Percentiles rank a stretch among this genome's conserved stretches.
Evolutionary conservation across 2,888 invertebrate genomes (phyloP).

Genomic region (Agonopterix subpropinquella): DNA sequence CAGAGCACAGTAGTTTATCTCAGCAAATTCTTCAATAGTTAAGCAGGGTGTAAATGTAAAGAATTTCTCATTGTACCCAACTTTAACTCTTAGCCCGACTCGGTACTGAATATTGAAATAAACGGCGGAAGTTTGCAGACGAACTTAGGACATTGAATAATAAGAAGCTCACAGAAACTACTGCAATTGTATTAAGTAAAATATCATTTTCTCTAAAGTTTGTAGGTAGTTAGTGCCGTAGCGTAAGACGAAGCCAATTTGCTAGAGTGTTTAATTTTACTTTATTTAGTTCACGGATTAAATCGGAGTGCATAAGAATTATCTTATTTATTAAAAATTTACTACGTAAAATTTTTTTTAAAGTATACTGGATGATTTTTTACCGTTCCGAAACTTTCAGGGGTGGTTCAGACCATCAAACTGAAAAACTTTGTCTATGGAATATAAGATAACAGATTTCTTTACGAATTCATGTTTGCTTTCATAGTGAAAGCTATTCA

Average conservation of each 20-base stretch:
- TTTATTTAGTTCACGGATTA: constrained; percentile 1
- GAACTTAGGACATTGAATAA: constrained; percentile 53
- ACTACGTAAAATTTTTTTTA: neutral
- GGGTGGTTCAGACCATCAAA: too few species aligned
- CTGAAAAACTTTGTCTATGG: too few species aligned
- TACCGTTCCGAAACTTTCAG: too few species aligned
- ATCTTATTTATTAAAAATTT: neutral
- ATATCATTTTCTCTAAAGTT: constrained; percentile 32
- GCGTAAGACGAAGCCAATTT: constrained; percentile 16
- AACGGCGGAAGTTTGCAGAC: constrained; percentile 50
- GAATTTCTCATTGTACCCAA: constrained; percentile 32
- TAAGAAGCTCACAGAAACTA: constrained; percentile 45
- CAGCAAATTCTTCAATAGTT: constrained; percentile 22
- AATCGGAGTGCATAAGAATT: too few species aligned
- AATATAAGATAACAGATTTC: too few species aligned
- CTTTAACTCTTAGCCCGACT: constrained; percentile 29
- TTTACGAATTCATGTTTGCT: too few species aligned
- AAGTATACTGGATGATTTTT: too few species aligned
- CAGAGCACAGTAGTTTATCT: constrained; percentile 11
- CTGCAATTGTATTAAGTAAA: constrained; percentile 47
- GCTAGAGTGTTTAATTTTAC: constrained; percentile 28
- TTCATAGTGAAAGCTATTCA: too few species aligned
- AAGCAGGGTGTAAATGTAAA: constrained; percentile 24
- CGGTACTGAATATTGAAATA: constrained; percentile 56
- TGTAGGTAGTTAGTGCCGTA: constrained; percentile 5